Evolutionary conservation across 2,797 vertebrate genomes (phyloP).

Genomic region (Cottoperca gobio): DNA sequence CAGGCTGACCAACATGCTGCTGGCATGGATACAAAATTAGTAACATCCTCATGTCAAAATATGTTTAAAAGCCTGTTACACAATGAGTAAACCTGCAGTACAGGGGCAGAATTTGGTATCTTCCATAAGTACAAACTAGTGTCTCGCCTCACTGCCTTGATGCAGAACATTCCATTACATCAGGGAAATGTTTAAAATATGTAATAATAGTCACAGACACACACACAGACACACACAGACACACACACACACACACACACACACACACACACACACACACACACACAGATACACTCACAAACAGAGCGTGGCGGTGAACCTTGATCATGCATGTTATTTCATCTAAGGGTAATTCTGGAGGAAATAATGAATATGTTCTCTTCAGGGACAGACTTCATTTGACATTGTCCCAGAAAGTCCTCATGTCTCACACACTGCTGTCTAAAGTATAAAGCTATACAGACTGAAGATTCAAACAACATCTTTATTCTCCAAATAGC

Average conservation of each 20-base stretch:
- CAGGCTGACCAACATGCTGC: background rate
- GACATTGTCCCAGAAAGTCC: constrained; percentile 4
- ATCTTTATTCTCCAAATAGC: background rate
- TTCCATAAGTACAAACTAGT: background rate
- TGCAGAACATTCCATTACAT: constrained; percentile 10
- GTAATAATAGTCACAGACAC: background rate
- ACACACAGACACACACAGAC: constrained; percentile 1
- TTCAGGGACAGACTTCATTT: constrained; percentile 19
- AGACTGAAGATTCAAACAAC: background rate
- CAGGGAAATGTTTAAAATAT: background rate
- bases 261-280: background rate
- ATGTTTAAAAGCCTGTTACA: background rate
- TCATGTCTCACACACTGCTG: background rate
- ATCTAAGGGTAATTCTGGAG: constrained; percentile 35
- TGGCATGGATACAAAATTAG: background rate
- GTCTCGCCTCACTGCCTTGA: background rate
- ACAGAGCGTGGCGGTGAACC: background rate
- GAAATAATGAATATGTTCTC: constrained; percentile 40
- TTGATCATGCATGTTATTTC: constrained; percentile 51
- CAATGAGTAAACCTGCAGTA: background rate
- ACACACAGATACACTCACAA: background rate
- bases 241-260: background rate
- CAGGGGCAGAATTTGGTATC: background rate
- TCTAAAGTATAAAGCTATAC: background rate
- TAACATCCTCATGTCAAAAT: background rate